These are phyloP conservation scores for Gyps fulvus DNA, from an alignment of 2,113 vertebrate species.

Conservation along the genomic window DNA sequence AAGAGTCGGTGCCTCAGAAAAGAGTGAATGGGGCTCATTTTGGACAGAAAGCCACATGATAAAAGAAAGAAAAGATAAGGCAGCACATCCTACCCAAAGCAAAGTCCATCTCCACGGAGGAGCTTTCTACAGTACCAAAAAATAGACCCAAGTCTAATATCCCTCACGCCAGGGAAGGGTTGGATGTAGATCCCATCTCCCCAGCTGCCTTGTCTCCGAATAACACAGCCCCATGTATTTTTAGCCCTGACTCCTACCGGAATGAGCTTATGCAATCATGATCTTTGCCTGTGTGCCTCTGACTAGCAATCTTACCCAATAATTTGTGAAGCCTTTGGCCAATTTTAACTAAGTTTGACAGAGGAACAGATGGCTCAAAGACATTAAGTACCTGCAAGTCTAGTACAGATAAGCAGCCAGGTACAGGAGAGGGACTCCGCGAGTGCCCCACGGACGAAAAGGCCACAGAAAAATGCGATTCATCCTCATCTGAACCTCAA, in stretches of 20 bases:
- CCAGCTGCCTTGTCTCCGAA: neutral
- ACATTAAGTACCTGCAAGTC: constrained; percentile 59
- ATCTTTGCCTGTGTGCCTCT: constrained; percentile 16
- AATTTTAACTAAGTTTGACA: constrained; percentile 58
- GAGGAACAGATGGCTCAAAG: constrained; percentile 59
- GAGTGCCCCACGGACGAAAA: neutral
- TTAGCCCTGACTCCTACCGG: neutral
- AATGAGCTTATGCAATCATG: neutral
- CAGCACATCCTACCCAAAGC: neutral
- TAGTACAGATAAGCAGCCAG: constrained; percentile 40
- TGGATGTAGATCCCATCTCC: neutral
- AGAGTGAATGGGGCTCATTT: neutral
- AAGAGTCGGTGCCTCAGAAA: neutral
- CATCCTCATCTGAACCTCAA: constrained; percentile 4
- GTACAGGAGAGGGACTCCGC: constrained; percentile 24
- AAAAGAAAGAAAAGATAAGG: neutral
- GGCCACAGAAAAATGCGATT: constrained; percentile 48
- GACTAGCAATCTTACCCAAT: constrained; percentile 27
- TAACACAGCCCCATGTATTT: neutral
- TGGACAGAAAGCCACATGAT: neutral
- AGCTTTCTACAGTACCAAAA: neutral
- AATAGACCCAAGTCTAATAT: too few species aligned
- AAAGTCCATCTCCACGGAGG: neutral
- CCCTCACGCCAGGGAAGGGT: fast-evolving
- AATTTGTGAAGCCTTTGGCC: constrained; percentile 44